These are phyloP conservation scores for Distichodus sexfasciatus DNA, from an alignment of 2,797 vertebrate species.

Conservation along the genomic window DNA sequence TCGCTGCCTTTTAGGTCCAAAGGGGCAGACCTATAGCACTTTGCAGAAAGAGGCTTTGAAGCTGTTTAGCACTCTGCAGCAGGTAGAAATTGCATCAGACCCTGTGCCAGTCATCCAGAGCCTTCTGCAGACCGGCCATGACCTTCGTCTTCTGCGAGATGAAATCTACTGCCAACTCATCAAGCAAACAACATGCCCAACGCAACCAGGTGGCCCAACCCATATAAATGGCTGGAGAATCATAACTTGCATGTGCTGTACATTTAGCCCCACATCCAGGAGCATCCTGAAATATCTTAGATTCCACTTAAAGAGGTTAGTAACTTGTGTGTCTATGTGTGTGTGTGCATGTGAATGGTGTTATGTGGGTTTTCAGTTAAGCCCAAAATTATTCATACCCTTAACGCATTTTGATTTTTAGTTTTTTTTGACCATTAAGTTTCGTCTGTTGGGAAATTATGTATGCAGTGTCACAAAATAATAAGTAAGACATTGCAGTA, in stretches of 20 bases:
- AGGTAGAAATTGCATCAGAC: slow-evolving; percentile 85
- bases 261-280: slow-evolving; percentile 84
- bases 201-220: slow-evolving; percentile 75
- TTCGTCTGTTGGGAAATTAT: too few relatives aligned
- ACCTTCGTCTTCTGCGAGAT: slow-evolving; percentile 86
- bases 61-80: slow-evolving; percentile 91
- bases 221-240: slow-evolving; percentile 91
- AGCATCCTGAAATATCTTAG: slow-evolving; percentile 90
- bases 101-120: slow-evolving; percentile 88
- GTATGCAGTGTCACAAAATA: too few relatives aligned
- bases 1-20: slow-evolving; percentile 73
- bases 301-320: slow-evolving; percentile 94
- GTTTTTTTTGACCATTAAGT: too few relatives aligned
- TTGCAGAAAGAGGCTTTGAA: slow-evolving; percentile 93
- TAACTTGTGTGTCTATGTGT: not conserved
- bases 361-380: too few relatives aligned
- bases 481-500: too few relatives aligned
- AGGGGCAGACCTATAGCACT: slow-evolving; percentile 85
- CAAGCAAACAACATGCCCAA: slow-evolving; percentile 89
- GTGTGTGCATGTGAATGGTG: too few relatives aligned
- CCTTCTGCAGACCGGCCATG: slow-evolving; percentile 88
- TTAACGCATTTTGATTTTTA: too few relatives aligned
- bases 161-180: slow-evolving; percentile 96
- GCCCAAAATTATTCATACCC: too few relatives aligned
- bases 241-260: slow-evolving; percentile 90